phyloP scores from a whole-genome alignment of 2,888 invertebrate genomes.

The Amblyteles armatorius region DNA sequence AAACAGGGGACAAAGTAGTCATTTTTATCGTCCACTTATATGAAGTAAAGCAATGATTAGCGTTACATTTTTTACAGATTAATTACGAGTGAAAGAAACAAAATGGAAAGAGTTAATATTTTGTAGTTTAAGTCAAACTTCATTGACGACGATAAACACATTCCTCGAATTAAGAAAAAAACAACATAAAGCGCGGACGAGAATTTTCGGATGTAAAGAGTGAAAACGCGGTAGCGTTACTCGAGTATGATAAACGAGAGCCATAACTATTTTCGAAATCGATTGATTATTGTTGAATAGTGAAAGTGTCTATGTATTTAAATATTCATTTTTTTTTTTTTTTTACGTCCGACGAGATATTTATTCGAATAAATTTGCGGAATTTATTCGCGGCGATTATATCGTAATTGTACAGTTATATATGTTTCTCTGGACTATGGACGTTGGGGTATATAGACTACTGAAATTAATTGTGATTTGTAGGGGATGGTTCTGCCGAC shows the following conservation, averaged over 20 bases:
- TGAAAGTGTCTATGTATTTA: constrained; percentile 54
- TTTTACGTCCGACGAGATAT: constrained; percentile 42
- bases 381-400: constrained; percentile 38
- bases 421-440: constrained; percentile 46
- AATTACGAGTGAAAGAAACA: constrained; percentile 36
- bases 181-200: not conserved
- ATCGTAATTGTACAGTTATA: constrained; percentile 23
- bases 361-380: constrained; percentile 50
- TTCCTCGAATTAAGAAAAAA: constrained; percentile 43
- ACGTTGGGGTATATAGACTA: constrained; percentile 36
- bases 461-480: constrained; percentile 49
- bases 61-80: constrained; percentile 61
- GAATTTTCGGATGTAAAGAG: not conserved
- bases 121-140: constrained; percentile 46
- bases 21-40: constrained; percentile 64
- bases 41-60: constrained; percentile 48
- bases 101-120: constrained; percentile 40
- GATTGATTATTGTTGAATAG: constrained; percentile 63
- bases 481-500: constrained; percentile 34
- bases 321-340: constrained; percentile 37
- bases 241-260: constrained; percentile 54
- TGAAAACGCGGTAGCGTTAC: constrained; percentile 47
- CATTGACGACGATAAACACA: constrained; percentile 45
- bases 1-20: constrained; percentile 58
- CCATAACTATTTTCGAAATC: constrained; percentile 46